These are phyloP conservation scores for Uloborus diversus DNA, from an alignment of 1,140 invertebrate genomes.

Conservation along the genomic window DNA sequence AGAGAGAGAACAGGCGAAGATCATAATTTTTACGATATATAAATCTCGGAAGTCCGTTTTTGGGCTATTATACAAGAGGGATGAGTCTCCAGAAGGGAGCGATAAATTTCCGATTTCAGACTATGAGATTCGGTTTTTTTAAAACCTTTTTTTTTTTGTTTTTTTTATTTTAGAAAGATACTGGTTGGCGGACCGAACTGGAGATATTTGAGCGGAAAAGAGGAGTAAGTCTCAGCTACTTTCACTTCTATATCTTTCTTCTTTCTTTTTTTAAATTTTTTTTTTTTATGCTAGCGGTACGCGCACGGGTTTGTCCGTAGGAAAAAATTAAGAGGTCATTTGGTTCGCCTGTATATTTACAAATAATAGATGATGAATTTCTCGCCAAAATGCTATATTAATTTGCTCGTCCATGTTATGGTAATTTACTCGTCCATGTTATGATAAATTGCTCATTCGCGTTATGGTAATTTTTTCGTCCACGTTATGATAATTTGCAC, in stretches of 20 bases:
- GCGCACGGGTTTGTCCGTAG: too few relatives aligned
- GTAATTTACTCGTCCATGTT: too few relatives aligned
- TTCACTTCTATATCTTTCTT: neutral
- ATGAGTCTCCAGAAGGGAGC: slow-evolving; percentile 18
- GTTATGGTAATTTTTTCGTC: too few relatives aligned
- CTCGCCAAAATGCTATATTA: too few relatives aligned
- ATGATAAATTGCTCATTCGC: too few relatives aligned
- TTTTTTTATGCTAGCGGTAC: neutral
- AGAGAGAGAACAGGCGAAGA: neutral
- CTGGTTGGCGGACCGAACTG: neutral
- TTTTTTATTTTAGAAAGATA: neutral
- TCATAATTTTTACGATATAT: slow-evolving; percentile 49
- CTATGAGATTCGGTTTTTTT: too few relatives aligned
- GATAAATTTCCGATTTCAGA: slow-evolving; percentile 6
- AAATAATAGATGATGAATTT: too few relatives aligned
- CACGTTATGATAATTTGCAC: too few relatives aligned
- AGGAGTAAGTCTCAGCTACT: neutral
- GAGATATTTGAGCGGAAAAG: neutral
- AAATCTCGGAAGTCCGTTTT: slow-evolving; percentile 45
- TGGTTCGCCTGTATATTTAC: too few relatives aligned
- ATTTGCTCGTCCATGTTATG: too few relatives aligned
- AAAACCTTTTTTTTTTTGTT: too few relatives aligned
- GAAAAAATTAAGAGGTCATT: too few relatives aligned
- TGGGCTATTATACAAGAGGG: slow-evolving; percentile 33
- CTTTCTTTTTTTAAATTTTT: neutral